phyloP scores from a whole-genome alignment of 2,888 invertebrate species.

The Kryphioiulus occultus region DNA sequence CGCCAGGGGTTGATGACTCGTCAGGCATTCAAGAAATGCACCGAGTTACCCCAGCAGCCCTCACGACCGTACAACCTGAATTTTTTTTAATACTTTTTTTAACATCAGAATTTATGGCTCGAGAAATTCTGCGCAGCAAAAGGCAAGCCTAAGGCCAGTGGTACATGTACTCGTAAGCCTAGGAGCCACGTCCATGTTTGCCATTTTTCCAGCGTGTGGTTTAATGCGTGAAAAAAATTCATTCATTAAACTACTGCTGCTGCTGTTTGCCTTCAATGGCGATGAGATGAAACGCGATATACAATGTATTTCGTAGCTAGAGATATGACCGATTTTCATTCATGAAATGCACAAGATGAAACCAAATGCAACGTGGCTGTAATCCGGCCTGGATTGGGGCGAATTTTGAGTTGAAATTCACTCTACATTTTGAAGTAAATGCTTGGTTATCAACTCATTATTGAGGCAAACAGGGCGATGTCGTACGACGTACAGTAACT shows the following conservation, averaged over 20 bases:
- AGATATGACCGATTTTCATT: no score
- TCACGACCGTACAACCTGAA: neutral
- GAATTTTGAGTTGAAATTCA: no score
- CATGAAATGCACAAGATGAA: neutral
- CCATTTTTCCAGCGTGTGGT: neutral
- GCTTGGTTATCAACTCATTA: no score
- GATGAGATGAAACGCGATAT: neutral
- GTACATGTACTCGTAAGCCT: no score
- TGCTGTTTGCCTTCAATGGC: neutral
- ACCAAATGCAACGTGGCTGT: no score
- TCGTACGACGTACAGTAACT: no score
- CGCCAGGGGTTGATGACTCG: constrained; percentile 38
- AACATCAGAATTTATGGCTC: no score
- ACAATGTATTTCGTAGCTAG: neutral
- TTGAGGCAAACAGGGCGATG: no score
- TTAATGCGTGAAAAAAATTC: neutral
- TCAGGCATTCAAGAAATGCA: neutral
- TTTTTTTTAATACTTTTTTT: no score
- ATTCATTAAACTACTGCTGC: constrained; percentile 15
- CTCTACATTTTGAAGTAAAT: no score
- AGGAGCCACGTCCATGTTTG: neutral
- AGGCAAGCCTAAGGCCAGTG: no score
- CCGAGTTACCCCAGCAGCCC: neutral
- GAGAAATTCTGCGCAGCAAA: neutral
- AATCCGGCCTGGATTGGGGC: no score